phyloP scores from a whole-genome alignment of 2,888 invertebrate genomes.

The Drosophila lacicola region DNA sequence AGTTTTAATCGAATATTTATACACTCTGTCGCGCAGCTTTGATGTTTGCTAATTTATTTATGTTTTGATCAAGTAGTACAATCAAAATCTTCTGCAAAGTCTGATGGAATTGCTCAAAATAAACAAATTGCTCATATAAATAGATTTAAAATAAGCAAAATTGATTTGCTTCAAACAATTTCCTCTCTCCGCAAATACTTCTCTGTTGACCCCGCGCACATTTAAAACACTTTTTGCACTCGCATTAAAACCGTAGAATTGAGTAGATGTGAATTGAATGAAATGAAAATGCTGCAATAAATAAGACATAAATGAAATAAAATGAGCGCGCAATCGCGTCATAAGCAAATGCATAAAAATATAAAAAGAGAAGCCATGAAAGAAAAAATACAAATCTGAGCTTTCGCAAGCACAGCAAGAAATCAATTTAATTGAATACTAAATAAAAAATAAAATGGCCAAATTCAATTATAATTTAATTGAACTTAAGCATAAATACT shows the following conservation, averaged over 20 bases:
- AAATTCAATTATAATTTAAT: slow-evolving; percentile 55
- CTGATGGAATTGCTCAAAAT: slow-evolving; percentile 24
- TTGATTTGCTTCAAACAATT: too few species aligned
- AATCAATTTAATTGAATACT: slow-evolving; percentile 52
- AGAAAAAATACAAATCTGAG: slow-evolving; percentile 1
- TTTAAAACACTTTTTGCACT: not conserved
- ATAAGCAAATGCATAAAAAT: slow-evolving; percentile 29
- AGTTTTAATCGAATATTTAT: too few species aligned
- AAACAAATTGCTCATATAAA: slow-evolving; percentile 8
- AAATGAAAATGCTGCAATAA: slow-evolving; percentile 38
- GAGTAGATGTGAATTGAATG: slow-evolving; percentile 47
- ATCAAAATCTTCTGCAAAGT: not conserved
- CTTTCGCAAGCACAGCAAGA: slow-evolving; percentile 9
- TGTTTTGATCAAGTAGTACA: not conserved
- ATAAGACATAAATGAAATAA: slow-evolving; percentile 16
- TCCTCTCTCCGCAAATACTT: too few species aligned
- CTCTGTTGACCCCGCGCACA: not conserved
- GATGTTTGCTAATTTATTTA: too few species aligned
- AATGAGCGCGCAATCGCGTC: not conserved
- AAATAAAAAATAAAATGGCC: slow-evolving; percentile 31
- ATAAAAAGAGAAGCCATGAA: slow-evolving; percentile 12
- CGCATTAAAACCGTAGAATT: slow-evolving; percentile 15
- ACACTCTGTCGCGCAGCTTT: too few species aligned
- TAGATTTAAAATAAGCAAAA: too few species aligned
- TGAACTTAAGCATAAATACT: slow-evolving; percentile 32